A percentile compares a stretch with the other conserved stretches of the same genome.
These are phyloP conservation scores for Drosophila insularis DNA, from an alignment of 1,140 invertebrate genomes.

Conservation along the genomic window DNA sequence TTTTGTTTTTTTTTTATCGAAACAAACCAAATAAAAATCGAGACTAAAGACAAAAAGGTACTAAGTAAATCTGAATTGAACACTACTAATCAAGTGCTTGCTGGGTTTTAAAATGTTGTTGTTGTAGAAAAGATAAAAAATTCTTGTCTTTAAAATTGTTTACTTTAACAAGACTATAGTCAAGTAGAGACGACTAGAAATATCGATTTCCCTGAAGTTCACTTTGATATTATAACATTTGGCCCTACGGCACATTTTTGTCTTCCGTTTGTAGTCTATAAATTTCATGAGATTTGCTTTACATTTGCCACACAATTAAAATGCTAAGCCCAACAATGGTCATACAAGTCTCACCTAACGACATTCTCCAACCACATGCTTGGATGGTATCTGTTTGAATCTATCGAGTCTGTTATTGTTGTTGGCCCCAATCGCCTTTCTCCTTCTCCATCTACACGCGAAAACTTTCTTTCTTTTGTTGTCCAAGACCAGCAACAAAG, in stretches of 20 bases:
- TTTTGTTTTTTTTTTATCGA: slow-evolving; percentile 15
- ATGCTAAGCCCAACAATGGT: background rate
- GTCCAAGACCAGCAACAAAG: background rate
- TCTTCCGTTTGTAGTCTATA: background rate
- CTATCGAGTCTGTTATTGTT: slow-evolving; percentile 4
- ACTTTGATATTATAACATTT: background rate
- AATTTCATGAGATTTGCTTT: background rate
- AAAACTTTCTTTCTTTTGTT: background rate
- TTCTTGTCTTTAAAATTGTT: no score
- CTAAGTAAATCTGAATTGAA: slow-evolving; percentile 13
- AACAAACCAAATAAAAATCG: slow-evolving; percentile 34
- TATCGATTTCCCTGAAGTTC: no score
- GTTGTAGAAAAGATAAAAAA: no score
- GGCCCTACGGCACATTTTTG: background rate
- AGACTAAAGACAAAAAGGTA: background rate
- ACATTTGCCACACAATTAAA: slow-evolving; percentile 5
- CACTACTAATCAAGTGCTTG: background rate
- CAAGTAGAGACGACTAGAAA: no score
- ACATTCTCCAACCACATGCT: background rate
- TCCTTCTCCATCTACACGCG: background rate
- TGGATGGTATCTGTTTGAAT: slow-evolving; percentile 3
- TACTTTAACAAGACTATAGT: no score
- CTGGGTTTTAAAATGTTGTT: background rate
- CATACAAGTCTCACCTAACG: slow-evolving; percentile 4
- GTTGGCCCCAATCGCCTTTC: background rate